Conservation (phyloP, 2,888 invertebrate genomes). For the Meta bourneti region DNA sequence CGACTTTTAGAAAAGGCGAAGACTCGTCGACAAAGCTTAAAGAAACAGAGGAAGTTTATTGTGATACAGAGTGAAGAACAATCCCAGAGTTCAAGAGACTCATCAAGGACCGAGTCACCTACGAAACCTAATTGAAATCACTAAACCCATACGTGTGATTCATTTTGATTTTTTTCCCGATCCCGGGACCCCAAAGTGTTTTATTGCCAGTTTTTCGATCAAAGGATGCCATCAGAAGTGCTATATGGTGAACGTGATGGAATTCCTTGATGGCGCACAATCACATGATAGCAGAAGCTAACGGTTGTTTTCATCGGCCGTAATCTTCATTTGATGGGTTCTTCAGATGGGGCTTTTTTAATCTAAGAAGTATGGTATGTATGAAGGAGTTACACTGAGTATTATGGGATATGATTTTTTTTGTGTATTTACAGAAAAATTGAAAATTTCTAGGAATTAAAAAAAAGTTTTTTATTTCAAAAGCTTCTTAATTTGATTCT, state of each 20-base stretch:
- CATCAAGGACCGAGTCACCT: background rate
- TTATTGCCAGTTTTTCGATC: conserved; percentile 24
- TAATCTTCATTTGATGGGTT: background rate
- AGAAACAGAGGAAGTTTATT: background rate
- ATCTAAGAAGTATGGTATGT: background rate
- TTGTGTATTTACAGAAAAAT: no score
- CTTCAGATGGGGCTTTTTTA: background rate
- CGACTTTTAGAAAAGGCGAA: background rate
- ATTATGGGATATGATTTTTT: no score
- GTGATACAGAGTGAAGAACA: background rate
- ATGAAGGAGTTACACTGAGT: no score
- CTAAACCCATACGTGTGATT: conserved; percentile 21
- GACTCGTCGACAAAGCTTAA: background rate
- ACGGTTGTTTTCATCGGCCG: background rate
- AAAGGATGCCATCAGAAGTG: background rate
- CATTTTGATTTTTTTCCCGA: conserved; percentile 30
- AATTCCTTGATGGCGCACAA: background rate
- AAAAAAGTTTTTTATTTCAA: no score
- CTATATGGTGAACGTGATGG: background rate
- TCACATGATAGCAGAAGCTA: background rate
- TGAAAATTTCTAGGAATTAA: no score
- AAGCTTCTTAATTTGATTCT: no score
- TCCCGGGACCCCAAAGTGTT: background rate
- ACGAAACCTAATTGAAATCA: conserved; percentile 30
- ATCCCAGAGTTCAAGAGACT: background rate